Evolutionary conservation across 2,113 vertebrate species (phyloP).

Genomic region (Amphiprion ocellaris): DNA sequence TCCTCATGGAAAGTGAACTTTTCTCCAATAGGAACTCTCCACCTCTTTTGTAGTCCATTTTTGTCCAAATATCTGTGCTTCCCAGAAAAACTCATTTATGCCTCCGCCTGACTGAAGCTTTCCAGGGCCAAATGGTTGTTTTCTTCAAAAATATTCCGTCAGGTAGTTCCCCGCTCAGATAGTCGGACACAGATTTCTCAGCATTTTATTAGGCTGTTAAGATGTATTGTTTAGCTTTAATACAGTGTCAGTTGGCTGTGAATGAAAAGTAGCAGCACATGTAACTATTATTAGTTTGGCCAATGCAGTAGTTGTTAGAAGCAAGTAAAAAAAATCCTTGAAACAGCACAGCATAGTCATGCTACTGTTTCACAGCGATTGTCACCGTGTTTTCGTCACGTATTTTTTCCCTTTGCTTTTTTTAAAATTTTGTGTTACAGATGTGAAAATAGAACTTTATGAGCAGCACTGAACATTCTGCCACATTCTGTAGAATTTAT

Average conservation of each 20-base stretch:
- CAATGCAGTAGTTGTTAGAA: constrained; percentile 15
- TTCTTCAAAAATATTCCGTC: constrained; percentile 17
- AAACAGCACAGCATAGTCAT: background rate
- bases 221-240: constrained; percentile 6
- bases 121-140: constrained; percentile 25
- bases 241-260: background rate
- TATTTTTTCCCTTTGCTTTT: background rate
- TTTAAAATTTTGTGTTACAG: background rate
- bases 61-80: constrained; percentile 21
- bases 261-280: constrained; percentile 30
- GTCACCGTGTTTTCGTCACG: background rate
- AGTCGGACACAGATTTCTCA: background rate
- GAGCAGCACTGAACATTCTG: background rate
- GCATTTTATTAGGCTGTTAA: constrained; percentile 18
- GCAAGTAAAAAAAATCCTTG: background rate
- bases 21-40: constrained; percentile 16
- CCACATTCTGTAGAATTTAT: background rate
- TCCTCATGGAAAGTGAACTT: constrained; percentile 34
- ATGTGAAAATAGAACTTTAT: background rate
- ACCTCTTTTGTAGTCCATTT: constrained; percentile 2
- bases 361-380: background rate
- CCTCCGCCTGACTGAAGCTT: constrained; percentile 11
- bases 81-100: constrained; percentile 31
- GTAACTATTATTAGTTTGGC: background rate
- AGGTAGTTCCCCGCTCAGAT: background rate